Percentiles rank a stretch among this genome's conserved stretches.
Evolutionary conservation across 2,888 invertebrate species (phyloP).

Genomic region (Drosophila mayaguana): DNA sequence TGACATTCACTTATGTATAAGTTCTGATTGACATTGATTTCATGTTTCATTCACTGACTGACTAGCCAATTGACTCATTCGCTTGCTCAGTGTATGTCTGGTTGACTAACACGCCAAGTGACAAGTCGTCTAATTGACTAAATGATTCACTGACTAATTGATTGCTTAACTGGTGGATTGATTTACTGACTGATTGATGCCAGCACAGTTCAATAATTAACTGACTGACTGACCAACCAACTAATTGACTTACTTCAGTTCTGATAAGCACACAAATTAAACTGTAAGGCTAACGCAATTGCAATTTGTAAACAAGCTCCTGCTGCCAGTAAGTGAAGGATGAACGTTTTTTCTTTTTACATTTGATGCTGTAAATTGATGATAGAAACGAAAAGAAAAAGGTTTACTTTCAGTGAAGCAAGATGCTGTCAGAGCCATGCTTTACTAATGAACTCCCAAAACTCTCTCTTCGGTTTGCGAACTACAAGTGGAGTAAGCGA

Average conservation of each 20-base stretch:
- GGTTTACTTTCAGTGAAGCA: background rate
- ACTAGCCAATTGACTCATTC: background rate
- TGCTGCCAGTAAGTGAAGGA: background rate
- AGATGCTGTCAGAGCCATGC: background rate
- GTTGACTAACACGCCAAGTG: background rate
- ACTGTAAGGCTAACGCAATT: background rate
- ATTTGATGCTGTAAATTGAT: background rate
- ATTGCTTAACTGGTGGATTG: background rate
- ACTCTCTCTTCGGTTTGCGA: background rate
- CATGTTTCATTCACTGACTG: too few species aligned
- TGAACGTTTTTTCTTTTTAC: background rate
- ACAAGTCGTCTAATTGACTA: background rate
- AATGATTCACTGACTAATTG: background rate
- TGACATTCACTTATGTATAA: too few species aligned
- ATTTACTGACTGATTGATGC: background rate
- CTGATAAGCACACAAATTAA: background rate
- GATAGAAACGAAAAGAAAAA: background rate
- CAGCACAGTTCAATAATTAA: background rate
- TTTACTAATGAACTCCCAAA: background rate
- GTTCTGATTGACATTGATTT: too few species aligned
- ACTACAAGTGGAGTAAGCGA: rapidly evolving
- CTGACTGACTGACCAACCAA: background rate
- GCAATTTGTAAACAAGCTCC: constrained; percentile 2
- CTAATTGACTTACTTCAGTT: background rate
- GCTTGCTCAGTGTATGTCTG: background rate